Evolutionary conservation across 2,888 invertebrate species (phyloP).

Genomic region (Resseliella maxima): DNA sequence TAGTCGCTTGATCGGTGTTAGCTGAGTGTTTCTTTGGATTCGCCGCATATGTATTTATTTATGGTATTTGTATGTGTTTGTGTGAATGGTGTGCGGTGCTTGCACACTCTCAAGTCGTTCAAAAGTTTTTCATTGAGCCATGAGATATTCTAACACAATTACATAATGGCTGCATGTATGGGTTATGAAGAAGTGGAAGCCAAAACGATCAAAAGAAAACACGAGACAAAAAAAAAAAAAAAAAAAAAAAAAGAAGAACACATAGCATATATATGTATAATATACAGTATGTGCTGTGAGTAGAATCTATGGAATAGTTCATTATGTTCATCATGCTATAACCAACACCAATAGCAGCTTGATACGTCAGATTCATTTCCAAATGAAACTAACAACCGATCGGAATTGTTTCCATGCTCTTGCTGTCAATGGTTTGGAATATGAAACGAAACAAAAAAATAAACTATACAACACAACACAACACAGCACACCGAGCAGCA

Average conservation of each 20-base stretch:
- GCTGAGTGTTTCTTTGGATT: constrained; percentile 29
- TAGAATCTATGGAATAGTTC: constrained; percentile 20
- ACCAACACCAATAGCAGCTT: neutral
- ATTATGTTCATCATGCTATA: constrained; percentile 12
- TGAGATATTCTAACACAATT: constrained; percentile 49
- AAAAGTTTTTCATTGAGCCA: constrained; percentile 6
- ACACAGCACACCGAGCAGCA: neutral
- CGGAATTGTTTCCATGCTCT: constrained; percentile 46
- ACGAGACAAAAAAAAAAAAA: constrained; percentile 11
- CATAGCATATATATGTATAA: neutral
- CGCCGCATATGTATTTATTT: neutral
- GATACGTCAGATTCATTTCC: neutral
- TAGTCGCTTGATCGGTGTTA: constrained; percentile 29
- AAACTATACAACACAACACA: too few species aligned
- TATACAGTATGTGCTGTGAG: neutral
- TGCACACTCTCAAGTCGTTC: neutral
- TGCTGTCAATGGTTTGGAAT: constrained; percentile 34
- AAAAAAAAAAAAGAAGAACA: neutral
- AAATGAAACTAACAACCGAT: constrained; percentile 34
- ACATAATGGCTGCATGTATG: constrained; percentile 40
- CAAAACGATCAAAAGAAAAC: neutral
- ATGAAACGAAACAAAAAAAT: neutral
- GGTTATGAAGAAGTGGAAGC: constrained; percentile 14
- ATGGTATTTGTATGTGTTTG: neutral
- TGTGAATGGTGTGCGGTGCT: neutral